phyloP scores from a whole-genome alignment of 30 jellyfish, hydroid and myxozoan species.

The Aurelia aurita region DNA sequence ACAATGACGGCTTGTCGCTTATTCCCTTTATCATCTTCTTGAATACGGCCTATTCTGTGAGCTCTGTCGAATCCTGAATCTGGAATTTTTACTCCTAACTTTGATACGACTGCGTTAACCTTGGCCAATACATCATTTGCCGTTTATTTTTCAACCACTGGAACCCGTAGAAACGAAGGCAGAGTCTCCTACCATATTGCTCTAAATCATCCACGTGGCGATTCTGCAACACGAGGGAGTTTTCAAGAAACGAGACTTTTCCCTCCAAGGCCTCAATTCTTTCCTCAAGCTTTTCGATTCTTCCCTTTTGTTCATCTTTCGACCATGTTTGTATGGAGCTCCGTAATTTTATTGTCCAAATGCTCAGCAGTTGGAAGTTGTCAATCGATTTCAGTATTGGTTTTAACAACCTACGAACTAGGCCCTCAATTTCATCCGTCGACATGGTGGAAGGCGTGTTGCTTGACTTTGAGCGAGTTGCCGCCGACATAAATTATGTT shows the following conservation, averaged over 20 bases:
- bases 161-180: conserved; percentile 13
- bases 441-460: too few relatives aligned
- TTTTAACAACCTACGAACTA: conserved; percentile 21
- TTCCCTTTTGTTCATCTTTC: conserved; percentile 12
- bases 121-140: conserved; percentile 24
- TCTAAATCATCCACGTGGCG: too few relatives aligned
- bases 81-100: conserved; percentile 17
- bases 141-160: conserved; percentile 17
- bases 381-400: conserved; percentile 5
- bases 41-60: conserved; percentile 24
- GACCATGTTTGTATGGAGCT: conserved; percentile 21
- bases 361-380: conserved; percentile 32
- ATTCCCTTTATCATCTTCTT: background rate
- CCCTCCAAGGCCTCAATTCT: conserved; percentile 24
- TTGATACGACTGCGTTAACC: conserved; percentile 4
- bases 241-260: conserved; percentile 18
- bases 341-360: conserved; percentile 22
- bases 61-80: conserved; percentile 41
- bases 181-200: too few relatives aligned
- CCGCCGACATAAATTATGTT: too few relatives aligned
- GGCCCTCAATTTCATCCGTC: too few relatives aligned
- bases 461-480: too few relatives aligned
- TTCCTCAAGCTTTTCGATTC: conserved; percentile 11
- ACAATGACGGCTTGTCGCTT: conserved; percentile 29
- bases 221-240: conserved; percentile 43